phyloP scores from a whole-genome alignment of 2,113 vertebrate species.

The Emydura subglobosa region DNA sequence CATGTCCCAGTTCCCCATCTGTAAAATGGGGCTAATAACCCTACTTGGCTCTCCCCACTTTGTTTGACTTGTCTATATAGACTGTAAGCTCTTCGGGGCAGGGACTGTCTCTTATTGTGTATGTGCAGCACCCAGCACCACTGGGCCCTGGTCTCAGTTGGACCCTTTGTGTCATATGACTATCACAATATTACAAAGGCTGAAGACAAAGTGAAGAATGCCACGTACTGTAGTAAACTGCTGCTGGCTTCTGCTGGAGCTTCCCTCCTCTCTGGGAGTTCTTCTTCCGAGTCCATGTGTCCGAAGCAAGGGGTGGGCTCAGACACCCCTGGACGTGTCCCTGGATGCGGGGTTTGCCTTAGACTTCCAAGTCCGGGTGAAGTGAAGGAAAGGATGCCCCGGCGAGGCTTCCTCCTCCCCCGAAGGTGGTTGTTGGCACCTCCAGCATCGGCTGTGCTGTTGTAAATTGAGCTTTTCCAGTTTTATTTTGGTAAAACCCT shows the following conservation, averaged over 20 bases:
- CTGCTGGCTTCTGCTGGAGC: background rate
- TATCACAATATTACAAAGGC: background rate
- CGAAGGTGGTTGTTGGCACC: too few relatives aligned
- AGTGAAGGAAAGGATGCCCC: background rate
- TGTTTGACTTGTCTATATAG: background rate
- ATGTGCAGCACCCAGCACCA: background rate
- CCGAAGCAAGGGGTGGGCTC: background rate
- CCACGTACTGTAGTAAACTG: background rate
- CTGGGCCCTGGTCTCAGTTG: background rate
- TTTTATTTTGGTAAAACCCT: background rate
- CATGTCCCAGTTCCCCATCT: background rate
- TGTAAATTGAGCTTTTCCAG: too few relatives aligned
- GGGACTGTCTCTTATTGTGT: background rate
- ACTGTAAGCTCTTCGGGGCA: background rate
- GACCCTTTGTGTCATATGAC: background rate
- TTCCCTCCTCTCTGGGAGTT: background rate
- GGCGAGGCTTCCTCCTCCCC: background rate
- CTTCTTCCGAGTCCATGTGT: background rate
- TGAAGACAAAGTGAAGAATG: fast-evolving
- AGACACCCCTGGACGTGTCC: background rate
- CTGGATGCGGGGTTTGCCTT: background rate
- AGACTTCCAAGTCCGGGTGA: background rate
- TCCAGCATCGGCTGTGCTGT: too few relatives aligned
- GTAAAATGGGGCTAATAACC: background rate
- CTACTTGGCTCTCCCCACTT: background rate